Conservation (phyloP, 2,113 vertebrate species). For the Pedetes capensis region DNA sequence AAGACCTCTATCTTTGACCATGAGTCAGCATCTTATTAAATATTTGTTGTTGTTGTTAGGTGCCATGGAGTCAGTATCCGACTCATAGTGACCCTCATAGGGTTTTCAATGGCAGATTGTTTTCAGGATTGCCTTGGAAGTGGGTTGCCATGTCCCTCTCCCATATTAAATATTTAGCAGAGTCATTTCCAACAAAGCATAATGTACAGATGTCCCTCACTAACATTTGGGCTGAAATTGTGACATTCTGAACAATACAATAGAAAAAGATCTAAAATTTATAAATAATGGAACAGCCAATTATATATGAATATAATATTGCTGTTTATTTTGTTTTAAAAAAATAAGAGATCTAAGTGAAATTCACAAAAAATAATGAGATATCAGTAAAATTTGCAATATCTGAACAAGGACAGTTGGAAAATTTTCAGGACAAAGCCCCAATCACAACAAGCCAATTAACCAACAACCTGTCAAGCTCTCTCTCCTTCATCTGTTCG, state of each 20-base stretch:
- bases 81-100: too few relatives aligned
- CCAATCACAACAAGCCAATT: background rate
- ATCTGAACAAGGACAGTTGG: background rate
- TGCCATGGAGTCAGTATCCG: too few relatives aligned
- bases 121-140: too few relatives aligned
- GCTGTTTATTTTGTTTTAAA: background rate
- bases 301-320: background rate
- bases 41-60: too few relatives aligned
- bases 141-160: too few relatives aligned
- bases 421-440: background rate
- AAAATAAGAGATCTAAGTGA: background rate
- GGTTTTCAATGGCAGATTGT: too few relatives aligned
- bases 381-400: conserved; percentile 17
- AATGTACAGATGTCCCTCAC: background rate
- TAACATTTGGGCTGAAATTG: background rate
- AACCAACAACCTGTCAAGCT: background rate
- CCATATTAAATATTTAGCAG: background rate
- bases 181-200: background rate
- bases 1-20: background rate
- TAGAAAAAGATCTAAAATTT: background rate
- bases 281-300: background rate
- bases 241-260: background rate
- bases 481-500: background rate
- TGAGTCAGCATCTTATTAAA: background rate
- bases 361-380: background rate